Evolutionary conservation across 2,888 invertebrate genomes (phyloP).

Genomic region (Cosmorhoe ocellata): DNA sequence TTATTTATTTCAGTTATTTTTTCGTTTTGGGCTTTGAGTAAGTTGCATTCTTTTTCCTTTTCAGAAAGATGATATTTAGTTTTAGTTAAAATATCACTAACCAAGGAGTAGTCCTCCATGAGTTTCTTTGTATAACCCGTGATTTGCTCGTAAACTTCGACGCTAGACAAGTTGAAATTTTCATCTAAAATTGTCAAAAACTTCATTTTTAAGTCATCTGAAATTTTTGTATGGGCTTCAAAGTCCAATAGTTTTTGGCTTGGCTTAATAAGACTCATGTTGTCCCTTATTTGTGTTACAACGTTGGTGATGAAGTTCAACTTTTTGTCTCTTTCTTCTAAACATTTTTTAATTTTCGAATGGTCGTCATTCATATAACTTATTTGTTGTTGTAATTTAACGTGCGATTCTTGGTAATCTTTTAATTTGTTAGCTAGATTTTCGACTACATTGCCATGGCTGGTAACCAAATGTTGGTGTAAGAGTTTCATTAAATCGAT

Average conservation of each 20-base stretch:
- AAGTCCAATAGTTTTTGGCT: constrained; percentile 28
- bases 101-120: constrained; percentile 44
- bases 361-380: constrained; percentile 41
- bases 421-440: constrained; percentile 64
- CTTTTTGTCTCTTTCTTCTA: constrained; percentile 48
- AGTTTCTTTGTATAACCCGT: constrained; percentile 45
- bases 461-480: constrained; percentile 52
- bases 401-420: constrained; percentile 56
- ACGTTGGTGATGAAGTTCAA: constrained; percentile 42
- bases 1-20: constrained; percentile 62
- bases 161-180: constrained; percentile 50
- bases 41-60: constrained; percentile 59
- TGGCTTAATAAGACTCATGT: constrained; percentile 41
- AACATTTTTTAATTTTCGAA: constrained; percentile 42
- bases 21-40: constrained; percentile 58
- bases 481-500: constrained; percentile 68
- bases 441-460: constrained; percentile 64
- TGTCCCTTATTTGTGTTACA: constrained; percentile 47
- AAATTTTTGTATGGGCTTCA: constrained; percentile 36
- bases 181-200: constrained; percentile 55
- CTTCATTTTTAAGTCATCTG: constrained; percentile 51
- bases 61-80: constrained; percentile 52
- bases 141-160: constrained; percentile 48
- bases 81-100: constrained; percentile 49
- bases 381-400: constrained; percentile 46